Evolutionary conservation across 2,113 vertebrate species (phyloP).

Genomic region (Nicator chloris): DNA sequence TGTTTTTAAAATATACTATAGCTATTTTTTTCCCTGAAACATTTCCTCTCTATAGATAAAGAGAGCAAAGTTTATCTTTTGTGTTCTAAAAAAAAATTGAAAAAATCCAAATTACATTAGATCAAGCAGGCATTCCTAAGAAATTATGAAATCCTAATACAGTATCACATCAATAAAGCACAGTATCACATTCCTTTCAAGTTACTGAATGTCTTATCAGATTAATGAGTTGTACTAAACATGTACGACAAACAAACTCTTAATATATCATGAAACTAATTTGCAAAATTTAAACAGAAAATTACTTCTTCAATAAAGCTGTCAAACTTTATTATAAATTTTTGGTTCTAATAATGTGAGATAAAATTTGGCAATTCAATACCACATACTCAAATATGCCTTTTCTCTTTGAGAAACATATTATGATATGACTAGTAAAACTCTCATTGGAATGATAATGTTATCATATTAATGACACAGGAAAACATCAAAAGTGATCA

Average conservation of each 20-base stretch:
- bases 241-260: slow-evolving; percentile 39
- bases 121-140: neutral
- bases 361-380: slow-evolving; percentile 16
- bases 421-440: neutral
- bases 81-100: neutral
- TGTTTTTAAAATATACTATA: neutral
- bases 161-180: neutral
- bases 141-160: slow-evolving; percentile 19
- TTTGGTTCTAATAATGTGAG: neutral
- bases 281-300: slow-evolving; percentile 40
- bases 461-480: neutral
- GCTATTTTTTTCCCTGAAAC: neutral
- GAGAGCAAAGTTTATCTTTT: neutral
- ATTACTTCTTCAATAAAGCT: slow-evolving; percentile 32
- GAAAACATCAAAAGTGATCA: neutral
- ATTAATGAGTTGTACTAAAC: slow-evolving; percentile 44
- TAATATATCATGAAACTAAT: slow-evolving; percentile 47
- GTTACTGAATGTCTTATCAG: slow-evolving; percentile 1
- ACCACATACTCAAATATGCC: neutral
- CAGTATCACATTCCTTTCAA: neutral
- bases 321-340: slow-evolving; percentile 54
- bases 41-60: neutral
- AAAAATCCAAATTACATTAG: neutral
- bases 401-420: neutral
- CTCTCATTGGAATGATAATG: neutral